Conservation (phyloP, 1,140 invertebrate genomes). For the Eumeta japonica region DNA sequence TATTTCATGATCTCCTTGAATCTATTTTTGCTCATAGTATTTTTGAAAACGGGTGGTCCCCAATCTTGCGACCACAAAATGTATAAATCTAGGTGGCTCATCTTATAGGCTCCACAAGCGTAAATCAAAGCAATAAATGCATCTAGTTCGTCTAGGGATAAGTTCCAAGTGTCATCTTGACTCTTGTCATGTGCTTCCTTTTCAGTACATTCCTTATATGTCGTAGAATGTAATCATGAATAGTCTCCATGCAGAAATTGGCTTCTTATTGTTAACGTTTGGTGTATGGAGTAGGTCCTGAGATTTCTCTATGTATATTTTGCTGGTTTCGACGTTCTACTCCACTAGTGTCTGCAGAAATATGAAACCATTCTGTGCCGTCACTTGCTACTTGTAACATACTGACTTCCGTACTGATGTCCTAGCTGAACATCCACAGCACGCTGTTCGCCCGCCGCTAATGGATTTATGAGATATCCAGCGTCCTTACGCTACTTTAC, state of each 20-base stretch:
- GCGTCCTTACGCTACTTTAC: not conserved
- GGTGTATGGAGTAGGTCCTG: slow-evolving; percentile 1
- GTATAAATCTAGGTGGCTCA: slow-evolving; percentile 17
- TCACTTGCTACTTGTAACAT: slow-evolving; percentile 1
- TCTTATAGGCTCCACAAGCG: slow-evolving; percentile 21
- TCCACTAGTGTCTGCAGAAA: slow-evolving; percentile 1
- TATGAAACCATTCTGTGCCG: slow-evolving; percentile 1
- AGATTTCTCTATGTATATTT: slow-evolving; percentile 1
- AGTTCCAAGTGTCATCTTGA: slow-evolving; percentile 14
- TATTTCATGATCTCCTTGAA: slow-evolving; percentile 30
- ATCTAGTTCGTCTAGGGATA: slow-evolving; percentile 16
- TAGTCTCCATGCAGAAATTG: slow-evolving; percentile 16
- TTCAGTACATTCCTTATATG: slow-evolving; percentile 17
- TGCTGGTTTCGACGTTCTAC: not conserved
- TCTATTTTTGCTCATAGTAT: slow-evolving; percentile 22
- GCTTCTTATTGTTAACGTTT: slow-evolving; percentile 2
- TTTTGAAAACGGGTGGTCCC: slow-evolving; percentile 11
- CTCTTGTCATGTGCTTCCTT: slow-evolving; percentile 13
- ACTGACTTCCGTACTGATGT: not conserved
- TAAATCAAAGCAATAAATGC: slow-evolving; percentile 27
- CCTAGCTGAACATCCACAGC: not conserved
- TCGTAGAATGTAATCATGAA: slow-evolving; percentile 16
- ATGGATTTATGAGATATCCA: not conserved
- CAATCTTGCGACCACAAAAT: slow-evolving; percentile 19
- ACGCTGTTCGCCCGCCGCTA: not conserved